Evolutionary conservation across 2,888 invertebrate genomes (phyloP).

Genomic region (Tineola bisselliella): DNA sequence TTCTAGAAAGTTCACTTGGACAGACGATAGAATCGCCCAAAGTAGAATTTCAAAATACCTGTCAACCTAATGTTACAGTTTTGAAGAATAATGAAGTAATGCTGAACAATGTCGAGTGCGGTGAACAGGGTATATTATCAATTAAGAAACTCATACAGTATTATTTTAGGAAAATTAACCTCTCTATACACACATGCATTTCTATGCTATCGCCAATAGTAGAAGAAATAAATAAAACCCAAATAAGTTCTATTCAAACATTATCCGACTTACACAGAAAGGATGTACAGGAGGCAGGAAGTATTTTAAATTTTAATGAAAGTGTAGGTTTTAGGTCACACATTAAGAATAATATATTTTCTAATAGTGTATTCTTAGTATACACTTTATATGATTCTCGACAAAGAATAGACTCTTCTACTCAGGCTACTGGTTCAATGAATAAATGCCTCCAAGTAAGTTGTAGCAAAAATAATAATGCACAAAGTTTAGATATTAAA

Average conservation of each 20-base stretch:
- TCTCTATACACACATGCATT: neutral
- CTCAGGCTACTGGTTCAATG: conserved; percentile 55
- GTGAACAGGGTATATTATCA: too few relatives aligned
- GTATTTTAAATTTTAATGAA: too few relatives aligned
- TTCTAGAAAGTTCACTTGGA: neutral
- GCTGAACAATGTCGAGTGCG: too few relatives aligned
- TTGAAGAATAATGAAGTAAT: neutral
- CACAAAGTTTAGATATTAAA: neutral
- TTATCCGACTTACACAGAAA: neutral
- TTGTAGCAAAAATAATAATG: neutral
- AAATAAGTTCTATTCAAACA: too few relatives aligned
- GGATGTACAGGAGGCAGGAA: too few relatives aligned
- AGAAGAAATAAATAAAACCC: neutral
- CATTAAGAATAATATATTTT: neutral
- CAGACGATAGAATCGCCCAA: neutral
- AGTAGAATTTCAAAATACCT: neutral
- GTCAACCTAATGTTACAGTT: neutral
- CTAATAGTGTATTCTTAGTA: neutral
- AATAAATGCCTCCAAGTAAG: conserved; percentile 54
- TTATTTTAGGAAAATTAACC: too few relatives aligned
- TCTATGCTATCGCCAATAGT: neutral
- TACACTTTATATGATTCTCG: neutral
- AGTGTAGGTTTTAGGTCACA: neutral
- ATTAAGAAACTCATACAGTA: too few relatives aligned
- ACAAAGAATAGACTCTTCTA: conserved; percentile 25